Percentiles rank a stretch among this genome's conserved stretches.
Conservation (phyloP, 2,888 invertebrate species). For the Cheilosia scutellata region DNA sequence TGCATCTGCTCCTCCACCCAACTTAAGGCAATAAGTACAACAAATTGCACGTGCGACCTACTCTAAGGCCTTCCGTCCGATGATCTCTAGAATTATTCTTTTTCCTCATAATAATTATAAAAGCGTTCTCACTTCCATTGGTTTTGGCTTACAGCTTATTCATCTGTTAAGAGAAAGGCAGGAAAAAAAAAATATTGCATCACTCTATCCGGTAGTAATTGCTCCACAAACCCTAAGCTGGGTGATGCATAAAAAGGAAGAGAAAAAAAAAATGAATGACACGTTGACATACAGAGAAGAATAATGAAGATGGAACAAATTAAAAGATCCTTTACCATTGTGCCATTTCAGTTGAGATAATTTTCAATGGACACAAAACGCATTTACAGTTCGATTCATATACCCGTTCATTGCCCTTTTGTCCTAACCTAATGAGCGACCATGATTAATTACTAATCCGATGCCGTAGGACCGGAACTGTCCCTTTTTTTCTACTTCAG, state of each 20-base stretch:
- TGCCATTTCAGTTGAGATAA: slow-evolving; percentile 23
- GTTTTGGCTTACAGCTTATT: too few relatives aligned
- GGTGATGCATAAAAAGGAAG: neutral
- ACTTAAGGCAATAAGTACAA: too few relatives aligned
- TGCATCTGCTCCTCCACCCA: too few relatives aligned
- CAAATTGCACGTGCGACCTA: too few relatives aligned
- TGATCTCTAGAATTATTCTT: too few relatives aligned
- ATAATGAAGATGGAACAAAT: slow-evolving; percentile 63
- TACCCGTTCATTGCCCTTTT: slow-evolving; percentile 38
- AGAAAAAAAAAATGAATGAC: slow-evolving; percentile 30
- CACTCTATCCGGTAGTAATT: neutral
- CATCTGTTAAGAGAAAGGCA: too few relatives aligned
- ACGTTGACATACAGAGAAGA: slow-evolving; percentile 61
- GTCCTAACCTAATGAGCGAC: slow-evolving; percentile 60
- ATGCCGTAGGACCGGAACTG: slow-evolving; percentile 45
- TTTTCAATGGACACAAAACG: slow-evolving; percentile 52
- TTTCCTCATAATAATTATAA: too few relatives aligned
- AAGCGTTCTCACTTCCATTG: too few relatives aligned
- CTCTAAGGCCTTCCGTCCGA: too few relatives aligned
- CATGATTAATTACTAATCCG: slow-evolving; percentile 70
- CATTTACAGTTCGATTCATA: slow-evolving; percentile 61
- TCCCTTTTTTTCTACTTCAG: slow-evolving; percentile 49
- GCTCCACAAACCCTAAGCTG: neutral
- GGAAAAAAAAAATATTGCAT: too few relatives aligned
- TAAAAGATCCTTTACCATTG: slow-evolving; percentile 55